Conservation (phyloP, 2,113 vertebrate genomes). For the Regulus satrapa region DNA sequence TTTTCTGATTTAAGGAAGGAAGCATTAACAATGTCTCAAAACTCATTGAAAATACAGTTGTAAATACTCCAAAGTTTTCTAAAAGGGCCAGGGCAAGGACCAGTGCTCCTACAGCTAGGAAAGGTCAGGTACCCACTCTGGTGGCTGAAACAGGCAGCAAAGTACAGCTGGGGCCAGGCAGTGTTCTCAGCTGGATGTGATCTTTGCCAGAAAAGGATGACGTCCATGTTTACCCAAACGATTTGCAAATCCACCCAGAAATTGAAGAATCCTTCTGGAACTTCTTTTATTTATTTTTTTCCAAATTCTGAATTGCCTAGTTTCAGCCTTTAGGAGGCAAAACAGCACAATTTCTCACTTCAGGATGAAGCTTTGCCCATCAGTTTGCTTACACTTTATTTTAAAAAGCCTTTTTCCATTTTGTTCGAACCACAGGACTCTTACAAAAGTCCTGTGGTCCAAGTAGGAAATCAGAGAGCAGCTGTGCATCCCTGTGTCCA, state of each 20-base stretch:
- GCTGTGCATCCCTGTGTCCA: background rate
- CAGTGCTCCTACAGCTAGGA: background rate
- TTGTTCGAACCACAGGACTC: background rate
- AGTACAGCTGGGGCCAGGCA: background rate
- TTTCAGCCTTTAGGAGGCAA: slow-evolving; percentile 60
- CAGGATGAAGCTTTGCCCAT: background rate
- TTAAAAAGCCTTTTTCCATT: background rate
- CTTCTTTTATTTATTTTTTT: background rate
- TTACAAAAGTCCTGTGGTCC: too few relatives aligned
- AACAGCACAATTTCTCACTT: slow-evolving; percentile 12
- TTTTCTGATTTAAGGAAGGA: background rate
- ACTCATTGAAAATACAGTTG: background rate
- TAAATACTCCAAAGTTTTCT: background rate
- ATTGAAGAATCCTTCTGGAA: slow-evolving; percentile 18
- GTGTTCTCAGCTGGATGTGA: background rate
- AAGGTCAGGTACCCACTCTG: slow-evolving; percentile 13
- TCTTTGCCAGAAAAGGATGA: background rate
- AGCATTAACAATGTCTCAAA: background rate
- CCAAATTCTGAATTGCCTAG: background rate
- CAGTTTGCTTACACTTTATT: background rate
- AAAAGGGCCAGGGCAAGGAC: background rate
- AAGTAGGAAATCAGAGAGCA: background rate
- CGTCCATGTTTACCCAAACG: background rate
- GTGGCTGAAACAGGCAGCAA: background rate
- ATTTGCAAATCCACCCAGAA: slow-evolving; percentile 24